Conservation (phyloP, 2,797 vertebrate species). For the Chaenodraco wilsoni region DNA sequence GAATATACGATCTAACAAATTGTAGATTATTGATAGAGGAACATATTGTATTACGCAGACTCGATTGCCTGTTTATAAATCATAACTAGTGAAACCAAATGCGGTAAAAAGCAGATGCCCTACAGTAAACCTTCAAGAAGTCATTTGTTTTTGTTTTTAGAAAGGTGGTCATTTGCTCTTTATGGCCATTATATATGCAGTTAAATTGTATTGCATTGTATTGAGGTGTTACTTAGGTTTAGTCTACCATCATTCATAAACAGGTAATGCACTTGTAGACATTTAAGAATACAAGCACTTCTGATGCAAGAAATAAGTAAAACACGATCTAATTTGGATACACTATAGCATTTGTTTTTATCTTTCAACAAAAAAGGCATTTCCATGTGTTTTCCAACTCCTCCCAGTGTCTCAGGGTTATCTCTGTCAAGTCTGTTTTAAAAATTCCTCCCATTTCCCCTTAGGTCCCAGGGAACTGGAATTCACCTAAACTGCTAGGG, state of each 20-base stretch:
- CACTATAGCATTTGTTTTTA: neutral
- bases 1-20: neutral
- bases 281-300: neutral
- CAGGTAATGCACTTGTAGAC: neutral
- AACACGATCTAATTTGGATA: neutral
- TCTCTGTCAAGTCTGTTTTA: constrained; percentile 38
- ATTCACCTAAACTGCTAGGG: constrained; percentile 57
- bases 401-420: constrained; percentile 15
- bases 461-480: constrained; percentile 55
- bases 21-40: neutral
- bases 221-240: neutral
- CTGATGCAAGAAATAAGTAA: neutral
- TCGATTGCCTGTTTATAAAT: neutral
- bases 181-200: neutral
- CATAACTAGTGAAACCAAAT: neutral
- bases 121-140: neutral
- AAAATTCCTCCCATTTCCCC: constrained; percentile 53
- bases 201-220: neutral
- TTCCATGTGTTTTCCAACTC: constrained; percentile 5
- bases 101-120: neutral
- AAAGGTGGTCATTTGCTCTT: neutral
- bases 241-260: neutral
- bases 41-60: neutral
- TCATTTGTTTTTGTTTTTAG: neutral
- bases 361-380: neutral